Evolutionary conservation across 2,888 invertebrate genomes (phyloP), one percentile per base, ranked within the genome.

Genomic region (Alitta virens): DNA sequence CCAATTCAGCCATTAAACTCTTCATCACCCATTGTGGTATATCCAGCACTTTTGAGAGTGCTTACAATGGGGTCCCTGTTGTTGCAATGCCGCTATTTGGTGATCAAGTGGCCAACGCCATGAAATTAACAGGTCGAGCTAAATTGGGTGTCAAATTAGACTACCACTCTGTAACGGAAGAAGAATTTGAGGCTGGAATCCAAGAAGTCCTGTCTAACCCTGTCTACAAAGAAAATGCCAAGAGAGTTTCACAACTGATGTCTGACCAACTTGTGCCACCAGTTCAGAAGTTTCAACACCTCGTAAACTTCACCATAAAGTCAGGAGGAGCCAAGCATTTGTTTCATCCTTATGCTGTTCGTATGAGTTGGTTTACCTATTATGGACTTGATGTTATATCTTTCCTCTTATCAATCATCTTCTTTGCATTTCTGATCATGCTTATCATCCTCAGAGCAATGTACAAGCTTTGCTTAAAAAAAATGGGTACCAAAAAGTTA

Each of bases 1-100:
- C 53, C 33, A 42, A 60, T 27, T 43, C 60, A 2, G 43, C 16
- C 23, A 52, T 40, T 16, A 52, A 25, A n/a, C 60, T 60, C 14
- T 60, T 60, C 46, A 60, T 60, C 24, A 60, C 60, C 9, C 53
- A 60, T 27, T 60, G 60, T 60, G 60, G 60, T 2, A 60, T 60
- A 25, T 38, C 53, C 5, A 54, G 60, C 18, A 54, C 60, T 7
- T 54, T 54, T 46, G 60, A 60, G 33, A 21, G 53, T 2, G 43
- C 43, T 27, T 40, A 42, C 7, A 23, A 54, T 26, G 53, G n/a
- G n/a, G n/a, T n/a, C n/a, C n/a, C n/a, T n/a, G n/a, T n/a, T n/a
- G n/a, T n/a, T n/a, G n/a, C n/a, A n/a, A n/a, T n/a, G n/a, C n/a
- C n/a, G n/a, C n/a, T n/a, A n/a, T n/a, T n/a, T n/a, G n/a, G n/a